Percentiles rank a stretch among this genome's conserved stretches.
Evolutionary conservation across 2,113 vertebrate species (phyloP).

Genomic region (Anarhynchus alexandrinus): DNA sequence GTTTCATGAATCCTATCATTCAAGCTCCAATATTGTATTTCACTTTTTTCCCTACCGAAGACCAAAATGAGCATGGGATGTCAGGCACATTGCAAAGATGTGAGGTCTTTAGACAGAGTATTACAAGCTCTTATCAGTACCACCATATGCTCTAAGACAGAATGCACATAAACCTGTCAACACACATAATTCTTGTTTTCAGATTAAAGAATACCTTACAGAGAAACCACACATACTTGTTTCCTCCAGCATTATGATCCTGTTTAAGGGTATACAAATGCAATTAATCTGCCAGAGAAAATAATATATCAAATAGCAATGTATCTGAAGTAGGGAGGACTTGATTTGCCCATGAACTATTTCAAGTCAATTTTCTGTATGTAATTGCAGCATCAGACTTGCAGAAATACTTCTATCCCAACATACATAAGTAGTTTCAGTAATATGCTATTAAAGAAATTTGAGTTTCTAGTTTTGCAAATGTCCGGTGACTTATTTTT

Average conservation of each 20-base stretch:
- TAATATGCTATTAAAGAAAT: background rate
- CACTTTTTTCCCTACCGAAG: background rate
- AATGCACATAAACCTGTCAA: background rate
- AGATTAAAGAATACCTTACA: background rate
- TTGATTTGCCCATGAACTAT: background rate
- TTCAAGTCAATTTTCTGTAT: background rate
- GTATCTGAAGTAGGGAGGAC: background rate
- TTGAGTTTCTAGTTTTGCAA: background rate
- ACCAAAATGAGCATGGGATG: background rate
- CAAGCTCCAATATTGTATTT: background rate
- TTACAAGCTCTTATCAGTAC: slow-evolving; percentile 5
- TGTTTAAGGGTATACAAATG: background rate
- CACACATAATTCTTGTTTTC: background rate
- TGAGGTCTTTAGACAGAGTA: background rate
- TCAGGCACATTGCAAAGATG: background rate
- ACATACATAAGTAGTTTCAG: background rate
- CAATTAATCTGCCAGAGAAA: background rate
- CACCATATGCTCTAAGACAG: background rate
- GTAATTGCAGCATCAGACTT: background rate
- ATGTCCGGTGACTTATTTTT: background rate
- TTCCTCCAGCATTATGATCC: background rate
- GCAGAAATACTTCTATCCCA: background rate
- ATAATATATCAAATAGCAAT: background rate
- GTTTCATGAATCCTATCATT: slow-evolving; percentile 9
- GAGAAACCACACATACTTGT: background rate